Base-by-base conservation (phyloP, 2,888 invertebrate genomes). In the Crioceris asparagi region DNA sequence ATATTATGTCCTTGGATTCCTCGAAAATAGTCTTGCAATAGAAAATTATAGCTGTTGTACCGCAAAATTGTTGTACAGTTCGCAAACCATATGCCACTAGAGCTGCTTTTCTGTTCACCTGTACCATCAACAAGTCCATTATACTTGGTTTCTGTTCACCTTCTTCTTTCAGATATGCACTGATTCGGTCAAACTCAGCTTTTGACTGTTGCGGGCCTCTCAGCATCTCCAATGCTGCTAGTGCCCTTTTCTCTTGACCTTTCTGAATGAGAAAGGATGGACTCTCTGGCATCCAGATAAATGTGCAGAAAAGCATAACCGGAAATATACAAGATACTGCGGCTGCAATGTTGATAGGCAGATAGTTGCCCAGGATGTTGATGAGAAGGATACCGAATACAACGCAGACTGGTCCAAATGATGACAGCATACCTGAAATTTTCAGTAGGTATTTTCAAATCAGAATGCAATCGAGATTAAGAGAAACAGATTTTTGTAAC, bases 11-110 rank as follows among this genome's bases (percentile, higher is more conserved):
- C 8, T 58, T 57, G 0, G 62, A 51, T 29, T 66, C 64, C 10
- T 65, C 48, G 17, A 70, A 61, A 7, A 70, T 60, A 1, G 66
- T 65, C 44, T 77, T 74, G 2, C 75, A 71, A 51, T 77, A 77
- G 5, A 76, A 72, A 0, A 75, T 70, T 2, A 78, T 69, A 1
- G 75, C 75, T 17, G 74, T 75, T 35, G 74, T 72, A 2, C 78
- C 78, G 47, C 74, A 74, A 17, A 77, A 51, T 42, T 64, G 62
- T 39, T 74, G 74, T 15, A 72, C 63, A 3, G 68, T 56, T 56
- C 71, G 65, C 6, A 82, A 62, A 8, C 74, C 71, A 16, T 78
- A 58, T 18, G 73, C 70, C 35, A 82, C 72, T 49, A 72, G 65
- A 49, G 80, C 62, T 1, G 80, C 81, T 60, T 72, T 74, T 45